These are phyloP conservation scores for Edolisoma coerulescens DNA, from an alignment of 2,113 vertebrate genomes.

Conservation along the genomic window DNA sequence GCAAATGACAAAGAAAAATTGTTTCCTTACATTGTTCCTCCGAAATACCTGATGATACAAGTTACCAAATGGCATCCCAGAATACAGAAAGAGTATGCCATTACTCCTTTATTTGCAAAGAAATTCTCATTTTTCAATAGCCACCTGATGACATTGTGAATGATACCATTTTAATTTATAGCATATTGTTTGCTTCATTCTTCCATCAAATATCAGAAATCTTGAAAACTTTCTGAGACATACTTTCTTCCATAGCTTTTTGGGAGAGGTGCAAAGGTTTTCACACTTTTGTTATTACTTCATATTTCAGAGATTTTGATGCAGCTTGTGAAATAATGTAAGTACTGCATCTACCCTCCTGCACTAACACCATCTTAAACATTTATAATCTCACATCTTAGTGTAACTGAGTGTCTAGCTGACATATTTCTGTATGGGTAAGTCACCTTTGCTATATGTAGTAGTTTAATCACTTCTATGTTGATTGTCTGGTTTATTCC, in stretches of 20 bases:
- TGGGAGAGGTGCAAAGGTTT: background rate
- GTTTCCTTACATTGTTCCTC: background rate
- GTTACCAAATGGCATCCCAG: background rate
- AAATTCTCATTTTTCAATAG: background rate
- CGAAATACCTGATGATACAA: background rate
- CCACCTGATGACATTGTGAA: background rate
- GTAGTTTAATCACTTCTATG: background rate
- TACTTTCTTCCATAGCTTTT: background rate
- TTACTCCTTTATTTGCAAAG: background rate
- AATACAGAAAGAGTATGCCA: background rate
- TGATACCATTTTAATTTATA: background rate
- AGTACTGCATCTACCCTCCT: background rate
- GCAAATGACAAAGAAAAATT: background rate
- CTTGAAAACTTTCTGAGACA: background rate
- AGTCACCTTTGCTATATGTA: background rate
- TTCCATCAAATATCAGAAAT: background rate
- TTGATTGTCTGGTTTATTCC: background rate
- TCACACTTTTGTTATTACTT: background rate
- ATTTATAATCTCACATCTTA: background rate
- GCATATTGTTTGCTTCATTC: background rate
- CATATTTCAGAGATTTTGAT: background rate
- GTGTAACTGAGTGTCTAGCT: background rate
- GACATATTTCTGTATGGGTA: background rate
- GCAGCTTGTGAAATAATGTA: background rate
- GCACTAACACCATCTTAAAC: background rate